These are phyloP conservation scores for Eledone cirrhosa DNA, from an alignment of 2,888 invertebrate genomes.

Conservation along the genomic window DNA sequence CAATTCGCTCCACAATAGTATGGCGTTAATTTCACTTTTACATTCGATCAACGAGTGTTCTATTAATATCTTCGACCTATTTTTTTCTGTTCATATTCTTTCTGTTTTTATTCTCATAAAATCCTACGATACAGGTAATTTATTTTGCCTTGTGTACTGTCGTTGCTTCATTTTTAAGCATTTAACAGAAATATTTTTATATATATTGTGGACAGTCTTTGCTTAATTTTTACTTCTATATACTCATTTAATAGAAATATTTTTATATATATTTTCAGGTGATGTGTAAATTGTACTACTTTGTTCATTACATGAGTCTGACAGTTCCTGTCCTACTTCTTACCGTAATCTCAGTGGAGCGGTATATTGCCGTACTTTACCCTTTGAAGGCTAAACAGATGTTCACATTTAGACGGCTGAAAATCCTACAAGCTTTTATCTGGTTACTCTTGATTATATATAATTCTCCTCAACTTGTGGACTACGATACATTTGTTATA, in stretches of 20 bases:
- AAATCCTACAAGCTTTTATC: constrained; percentile 80
- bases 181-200: too few species aligned
- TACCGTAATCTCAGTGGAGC: constrained; percentile 72
- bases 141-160: too few species aligned
- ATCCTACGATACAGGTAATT: too few species aligned
- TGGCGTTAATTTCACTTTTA: too few species aligned
- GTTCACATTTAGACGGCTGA: constrained; percentile 76
- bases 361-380: constrained; percentile 70
- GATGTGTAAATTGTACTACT: constrained; percentile 89
- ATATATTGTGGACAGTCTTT: too few species aligned
- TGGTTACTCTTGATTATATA: constrained; percentile 86
- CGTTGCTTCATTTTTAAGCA: too few species aligned
- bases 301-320: constrained; percentile 87
- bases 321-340: constrained; percentile 89
- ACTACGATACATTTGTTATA: constrained; percentile 78
- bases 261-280: constrained; percentile 44
- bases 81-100: too few species aligned
- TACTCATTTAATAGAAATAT: not conserved
- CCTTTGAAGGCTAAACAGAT: constrained; percentile 86
- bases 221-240: too few species aligned
- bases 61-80: too few species aligned
- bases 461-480: constrained; percentile 84
- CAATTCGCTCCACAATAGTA: too few species aligned
- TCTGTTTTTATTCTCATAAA: too few species aligned
- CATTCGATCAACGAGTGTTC: too few species aligned